These are phyloP conservation scores for Trissolcus japonicus DNA, from an alignment of 2,888 invertebrate species.

Conservation along the genomic window DNA sequence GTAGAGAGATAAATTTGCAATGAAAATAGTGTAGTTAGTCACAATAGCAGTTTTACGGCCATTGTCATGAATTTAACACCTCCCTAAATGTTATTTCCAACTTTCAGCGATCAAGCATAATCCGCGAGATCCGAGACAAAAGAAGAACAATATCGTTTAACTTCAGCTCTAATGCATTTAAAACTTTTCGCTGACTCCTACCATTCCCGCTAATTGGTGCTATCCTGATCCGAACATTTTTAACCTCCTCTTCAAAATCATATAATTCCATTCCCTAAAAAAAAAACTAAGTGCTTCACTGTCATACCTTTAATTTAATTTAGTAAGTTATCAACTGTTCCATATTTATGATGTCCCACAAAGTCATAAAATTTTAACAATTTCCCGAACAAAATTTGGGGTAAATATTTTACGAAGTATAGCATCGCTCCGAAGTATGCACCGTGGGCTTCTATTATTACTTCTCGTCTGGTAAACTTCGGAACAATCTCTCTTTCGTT, in stretches of 20 bases:
- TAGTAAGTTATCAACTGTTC: constrained; percentile 6
- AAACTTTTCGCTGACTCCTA: constrained; percentile 30
- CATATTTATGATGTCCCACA: constrained; percentile 11
- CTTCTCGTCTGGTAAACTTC: constrained; percentile 63
- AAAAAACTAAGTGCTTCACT: too few relatives aligned
- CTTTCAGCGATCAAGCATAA: constrained; percentile 14
- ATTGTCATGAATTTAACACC: background rate
- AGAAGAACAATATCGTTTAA: constrained; percentile 21
- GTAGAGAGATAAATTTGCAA: too few relatives aligned
- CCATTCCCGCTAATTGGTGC: constrained; percentile 26
- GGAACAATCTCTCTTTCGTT: constrained; percentile 57
- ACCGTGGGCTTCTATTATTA: constrained; percentile 59
- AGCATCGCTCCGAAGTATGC: constrained; percentile 28
- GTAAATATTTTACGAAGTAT: constrained; percentile 43
- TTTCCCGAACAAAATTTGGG: constrained; percentile 14
- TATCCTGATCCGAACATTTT: constrained; percentile 4
- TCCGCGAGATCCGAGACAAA: constrained; percentile 22
- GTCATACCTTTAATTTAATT: background rate
- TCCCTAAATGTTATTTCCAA: constrained; percentile 6
- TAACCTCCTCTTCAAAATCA: too few relatives aligned
- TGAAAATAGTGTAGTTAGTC: too few relatives aligned
- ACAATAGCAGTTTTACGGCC: constrained; percentile 14
- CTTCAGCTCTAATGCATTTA: constrained; percentile 26
- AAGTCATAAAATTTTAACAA: constrained; percentile 29
- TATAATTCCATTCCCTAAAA: too few relatives aligned